These are phyloP conservation scores for Heteropelma amictum DNA, from an alignment of 2,888 invertebrate genomes.

Conservation along the genomic window DNA sequence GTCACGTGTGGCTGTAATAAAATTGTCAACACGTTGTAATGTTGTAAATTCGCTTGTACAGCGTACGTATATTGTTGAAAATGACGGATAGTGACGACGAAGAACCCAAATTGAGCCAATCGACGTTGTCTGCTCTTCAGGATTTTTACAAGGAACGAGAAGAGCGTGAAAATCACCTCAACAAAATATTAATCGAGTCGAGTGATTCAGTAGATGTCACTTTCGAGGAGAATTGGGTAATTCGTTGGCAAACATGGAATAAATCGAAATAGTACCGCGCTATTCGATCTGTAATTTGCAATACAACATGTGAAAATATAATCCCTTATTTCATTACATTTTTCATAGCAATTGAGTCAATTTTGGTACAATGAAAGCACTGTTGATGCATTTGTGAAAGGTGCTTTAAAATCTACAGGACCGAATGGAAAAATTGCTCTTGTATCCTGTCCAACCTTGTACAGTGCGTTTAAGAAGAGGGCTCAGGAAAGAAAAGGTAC, in stretches of 20 bases:
- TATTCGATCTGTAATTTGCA: background rate
- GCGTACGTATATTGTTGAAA: background rate
- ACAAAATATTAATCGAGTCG: slow-evolving; percentile 66
- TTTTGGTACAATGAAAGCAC: slow-evolving; percentile 97
- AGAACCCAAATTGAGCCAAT: slow-evolving; percentile 83
- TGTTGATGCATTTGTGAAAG: slow-evolving; percentile 84
- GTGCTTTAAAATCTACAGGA: slow-evolving; percentile 81
- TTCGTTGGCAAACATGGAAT: slow-evolving; percentile 54
- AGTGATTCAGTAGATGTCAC: slow-evolving; percentile 75
- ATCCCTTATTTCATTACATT: slow-evolving; percentile 29
- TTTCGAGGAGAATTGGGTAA: slow-evolving; percentile 92
- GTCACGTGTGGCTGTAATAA: too few species aligned
- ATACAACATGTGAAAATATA: background rate
- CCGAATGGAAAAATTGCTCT: slow-evolving; percentile 85
- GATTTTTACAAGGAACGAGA: slow-evolving; percentile 88
- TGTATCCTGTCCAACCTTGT: slow-evolving; percentile 93
- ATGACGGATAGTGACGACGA: slow-evolving; percentile 79
- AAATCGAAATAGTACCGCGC: background rate
- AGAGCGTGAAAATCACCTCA: slow-evolving; percentile 81
- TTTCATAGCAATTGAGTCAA: slow-evolving; percentile 94
- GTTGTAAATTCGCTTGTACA: too few species aligned
- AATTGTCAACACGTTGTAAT: too few species aligned
- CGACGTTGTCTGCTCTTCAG: slow-evolving; percentile 86
- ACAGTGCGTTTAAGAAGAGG: slow-evolving; percentile 82
- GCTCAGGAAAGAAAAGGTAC: slow-evolving; percentile 79